A percentile compares a stretch with the other conserved stretches of the same genome.
Evolutionary conservation across 2,888 invertebrate species (phyloP).

Genomic region (Synergus gifuensis): DNA sequence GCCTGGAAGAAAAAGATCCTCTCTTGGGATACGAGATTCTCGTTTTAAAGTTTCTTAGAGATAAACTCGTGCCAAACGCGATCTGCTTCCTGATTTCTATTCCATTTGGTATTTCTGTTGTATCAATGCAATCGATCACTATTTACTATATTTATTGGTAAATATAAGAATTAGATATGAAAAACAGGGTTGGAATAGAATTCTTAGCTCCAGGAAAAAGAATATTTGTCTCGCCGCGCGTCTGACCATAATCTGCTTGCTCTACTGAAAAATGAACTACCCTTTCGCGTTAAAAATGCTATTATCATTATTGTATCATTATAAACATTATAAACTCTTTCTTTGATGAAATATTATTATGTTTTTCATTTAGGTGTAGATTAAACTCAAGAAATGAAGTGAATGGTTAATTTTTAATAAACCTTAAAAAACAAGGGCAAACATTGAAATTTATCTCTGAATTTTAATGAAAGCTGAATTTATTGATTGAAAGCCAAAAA

Average conservation of each 20-base stretch:
- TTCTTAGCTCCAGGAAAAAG: not conserved
- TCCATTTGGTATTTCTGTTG: not conserved
- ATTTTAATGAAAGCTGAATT: not conserved
- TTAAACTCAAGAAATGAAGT: not conserved
- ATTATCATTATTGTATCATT: too few relatives aligned
- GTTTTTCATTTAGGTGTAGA: not conserved
- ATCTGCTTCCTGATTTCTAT: conserved; percentile 1
- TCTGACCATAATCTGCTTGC: not conserved
- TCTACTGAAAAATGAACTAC: not conserved
- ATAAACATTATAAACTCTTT: not conserved
- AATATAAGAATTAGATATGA: too few relatives aligned
- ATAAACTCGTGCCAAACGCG: conserved; percentile 21
- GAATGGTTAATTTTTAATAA: too few relatives aligned
- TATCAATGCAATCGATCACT: too few relatives aligned
- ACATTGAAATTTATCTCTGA: not conserved
- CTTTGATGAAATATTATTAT: not conserved
- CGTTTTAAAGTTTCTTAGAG: conserved; percentile 28
- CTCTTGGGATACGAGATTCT: not conserved
- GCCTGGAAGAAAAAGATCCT: not conserved
- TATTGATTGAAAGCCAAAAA: not conserved
- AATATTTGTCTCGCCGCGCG: not conserved
- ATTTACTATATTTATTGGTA: too few relatives aligned
- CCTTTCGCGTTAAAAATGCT: too few relatives aligned
- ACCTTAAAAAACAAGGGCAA: not conserved
- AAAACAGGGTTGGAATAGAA: too few relatives aligned